Conservation (phyloP, 1,140 invertebrate genomes). For the Metopolophium dirhodum region DNA sequence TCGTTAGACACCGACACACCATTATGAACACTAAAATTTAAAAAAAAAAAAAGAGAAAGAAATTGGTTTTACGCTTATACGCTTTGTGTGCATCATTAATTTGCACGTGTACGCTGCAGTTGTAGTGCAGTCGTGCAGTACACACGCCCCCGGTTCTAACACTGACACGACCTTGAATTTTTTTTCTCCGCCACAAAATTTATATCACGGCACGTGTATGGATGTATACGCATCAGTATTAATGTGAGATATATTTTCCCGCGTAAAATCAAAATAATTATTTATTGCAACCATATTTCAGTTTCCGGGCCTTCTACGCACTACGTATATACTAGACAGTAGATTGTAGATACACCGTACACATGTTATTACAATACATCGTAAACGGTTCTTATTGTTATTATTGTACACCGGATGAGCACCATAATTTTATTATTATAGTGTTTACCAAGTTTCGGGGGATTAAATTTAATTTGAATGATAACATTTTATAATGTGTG, state of each 20-base stretch:
- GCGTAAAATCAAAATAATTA: not conserved
- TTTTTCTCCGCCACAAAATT: not conserved
- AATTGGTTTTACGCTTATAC: not conserved
- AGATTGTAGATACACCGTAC: not conserved
- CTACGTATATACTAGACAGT: too few relatives aligned
- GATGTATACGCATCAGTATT: not conserved
- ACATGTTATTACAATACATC: not conserved
- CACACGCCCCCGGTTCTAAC: not conserved
- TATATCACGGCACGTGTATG: not conserved
- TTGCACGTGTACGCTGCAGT: not conserved
- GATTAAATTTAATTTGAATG: not conserved
- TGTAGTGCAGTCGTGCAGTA: too few relatives aligned
- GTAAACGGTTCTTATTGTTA: not conserved
- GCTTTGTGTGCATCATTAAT: not conserved
- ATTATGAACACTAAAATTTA: not conserved
- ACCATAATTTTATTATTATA: not conserved
- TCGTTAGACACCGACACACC: not conserved
- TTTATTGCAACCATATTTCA: not conserved
- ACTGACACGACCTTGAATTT: constrained; percentile 11
- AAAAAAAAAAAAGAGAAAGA: not conserved
- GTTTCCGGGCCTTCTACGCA: not conserved
- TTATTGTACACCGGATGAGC: not conserved
- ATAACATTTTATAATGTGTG: not conserved
- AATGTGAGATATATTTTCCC: not conserved
- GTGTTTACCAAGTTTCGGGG: not conserved